These are phyloP conservation scores for Sitta europaea DNA, from an alignment of 2,113 vertebrate genomes.

Conservation along the genomic window DNA sequence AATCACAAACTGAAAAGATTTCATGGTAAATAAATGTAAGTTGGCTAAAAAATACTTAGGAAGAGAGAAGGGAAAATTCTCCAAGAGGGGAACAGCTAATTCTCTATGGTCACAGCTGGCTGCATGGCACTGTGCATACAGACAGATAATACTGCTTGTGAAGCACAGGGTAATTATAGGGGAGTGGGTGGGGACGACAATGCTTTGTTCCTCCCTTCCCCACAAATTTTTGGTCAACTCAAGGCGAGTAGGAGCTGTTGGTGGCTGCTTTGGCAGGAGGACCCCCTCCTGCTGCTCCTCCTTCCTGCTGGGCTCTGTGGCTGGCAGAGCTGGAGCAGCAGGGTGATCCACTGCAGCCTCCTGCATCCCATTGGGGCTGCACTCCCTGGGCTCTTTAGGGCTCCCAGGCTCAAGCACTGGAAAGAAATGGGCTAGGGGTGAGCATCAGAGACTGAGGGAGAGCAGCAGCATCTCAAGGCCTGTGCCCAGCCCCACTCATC, in stretches of 20 bases:
- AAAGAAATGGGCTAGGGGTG: neutral
- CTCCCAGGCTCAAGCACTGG: neutral
- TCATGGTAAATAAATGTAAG: neutral
- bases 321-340: neutral
- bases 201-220: slow-evolving; percentile 41
- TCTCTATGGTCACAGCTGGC: slow-evolving; percentile 7
- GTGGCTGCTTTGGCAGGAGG: neutral
- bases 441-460: neutral
- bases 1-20: neutral
- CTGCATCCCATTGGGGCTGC: neutral
- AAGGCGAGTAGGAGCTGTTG: neutral
- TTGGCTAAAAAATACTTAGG: neutral
- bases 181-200: neutral
- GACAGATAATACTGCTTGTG: slow-evolving; percentile 19
- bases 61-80: neutral
- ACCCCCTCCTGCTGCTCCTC: neutral
- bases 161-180: slow-evolving; percentile 12
- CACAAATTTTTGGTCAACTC: neutral
- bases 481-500: neutral
- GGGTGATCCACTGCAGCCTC: neutral
- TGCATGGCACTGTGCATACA: neutral
- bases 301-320: neutral
- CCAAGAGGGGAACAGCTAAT: neutral
- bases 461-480: neutral
- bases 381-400: fast-evolving